A percentile compares a stretch with the other conserved stretches of the same genome.
Evolutionary conservation across 2,888 invertebrate species (phyloP).

Genomic region (Luperina testacea): DNA sequence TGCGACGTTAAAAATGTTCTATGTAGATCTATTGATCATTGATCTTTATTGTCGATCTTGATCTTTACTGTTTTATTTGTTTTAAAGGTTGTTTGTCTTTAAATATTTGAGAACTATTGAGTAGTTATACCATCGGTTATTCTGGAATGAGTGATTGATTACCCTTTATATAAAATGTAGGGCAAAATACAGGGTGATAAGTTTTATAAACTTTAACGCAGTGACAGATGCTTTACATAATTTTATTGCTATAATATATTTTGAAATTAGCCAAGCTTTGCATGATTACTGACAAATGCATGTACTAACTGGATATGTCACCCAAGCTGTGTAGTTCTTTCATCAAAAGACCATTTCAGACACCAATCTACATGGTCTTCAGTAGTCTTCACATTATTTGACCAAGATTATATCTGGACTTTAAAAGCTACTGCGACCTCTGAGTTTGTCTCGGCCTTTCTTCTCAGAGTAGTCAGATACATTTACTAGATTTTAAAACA

Average conservation of each 20-base stretch:
- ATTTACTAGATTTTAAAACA: no score
- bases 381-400: no score
- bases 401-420: no score
- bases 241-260: not conserved
- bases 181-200: not conserved
- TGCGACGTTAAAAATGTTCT: conserved; percentile 74
- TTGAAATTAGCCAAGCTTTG: not conserved
- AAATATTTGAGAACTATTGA: not conserved
- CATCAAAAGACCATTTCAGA: no score
- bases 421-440: no score
- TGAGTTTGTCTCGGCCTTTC: no score
- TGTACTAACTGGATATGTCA: no score
- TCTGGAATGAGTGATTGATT: conserved; percentile 8
- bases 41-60: conserved; percentile 67
- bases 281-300: no score
- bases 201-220: not conserved
- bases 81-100: conserved; percentile 30
- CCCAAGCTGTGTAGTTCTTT: no score
- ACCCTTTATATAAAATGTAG: not conserved
- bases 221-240: not conserved
- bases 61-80: conserved; percentile 61
- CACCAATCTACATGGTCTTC: no score
- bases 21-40: conserved; percentile 69
- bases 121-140: not conserved
- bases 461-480: no score